Percentiles rank a stretch among this genome's conserved stretches.
Evolutionary conservation across 1,140 invertebrate genomes (phyloP).

Genomic region (Heliconius eleuchia): DNA sequence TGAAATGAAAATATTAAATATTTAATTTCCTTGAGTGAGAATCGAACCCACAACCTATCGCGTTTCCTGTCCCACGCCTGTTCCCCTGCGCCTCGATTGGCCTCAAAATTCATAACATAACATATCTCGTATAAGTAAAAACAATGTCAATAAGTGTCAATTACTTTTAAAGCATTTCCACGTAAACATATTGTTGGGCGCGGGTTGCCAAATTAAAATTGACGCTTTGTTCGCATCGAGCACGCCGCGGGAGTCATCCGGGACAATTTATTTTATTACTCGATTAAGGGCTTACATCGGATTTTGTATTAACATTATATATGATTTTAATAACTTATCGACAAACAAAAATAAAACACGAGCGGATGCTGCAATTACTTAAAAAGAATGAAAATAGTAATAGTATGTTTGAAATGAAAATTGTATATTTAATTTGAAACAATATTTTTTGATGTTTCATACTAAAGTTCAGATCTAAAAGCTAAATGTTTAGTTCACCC

Average conservation of each 20-base stretch:
- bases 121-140: conserved; percentile 28
- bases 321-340: conserved; percentile 44
- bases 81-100: too few species aligned
- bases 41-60: too few species aligned
- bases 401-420: too few species aligned
- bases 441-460: not conserved
- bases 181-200: conserved; percentile 58
- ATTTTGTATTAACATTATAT: conserved; percentile 53
- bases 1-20: too few species aligned
- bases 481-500: conserved; percentile 14
- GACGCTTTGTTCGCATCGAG: conserved; percentile 56
- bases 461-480: conserved; percentile 10
- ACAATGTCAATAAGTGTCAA: conserved; percentile 48
- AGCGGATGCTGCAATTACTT: not conserved
- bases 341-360: conserved; percentile 24
- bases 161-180: conserved; percentile 54
- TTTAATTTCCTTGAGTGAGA: too few species aligned
- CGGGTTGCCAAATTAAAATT: conserved; percentile 68
- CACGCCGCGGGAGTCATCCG: conserved; percentile 39
- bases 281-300: conserved; percentile 64
- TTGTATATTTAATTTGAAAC: too few species aligned
- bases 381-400: not conserved
- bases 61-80: too few species aligned
- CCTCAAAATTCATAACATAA: not conserved
- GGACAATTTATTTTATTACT: conserved; percentile 72